Conservation (phyloP, 2,797 vertebrate genomes). For the Chelonia mydas region DNA sequence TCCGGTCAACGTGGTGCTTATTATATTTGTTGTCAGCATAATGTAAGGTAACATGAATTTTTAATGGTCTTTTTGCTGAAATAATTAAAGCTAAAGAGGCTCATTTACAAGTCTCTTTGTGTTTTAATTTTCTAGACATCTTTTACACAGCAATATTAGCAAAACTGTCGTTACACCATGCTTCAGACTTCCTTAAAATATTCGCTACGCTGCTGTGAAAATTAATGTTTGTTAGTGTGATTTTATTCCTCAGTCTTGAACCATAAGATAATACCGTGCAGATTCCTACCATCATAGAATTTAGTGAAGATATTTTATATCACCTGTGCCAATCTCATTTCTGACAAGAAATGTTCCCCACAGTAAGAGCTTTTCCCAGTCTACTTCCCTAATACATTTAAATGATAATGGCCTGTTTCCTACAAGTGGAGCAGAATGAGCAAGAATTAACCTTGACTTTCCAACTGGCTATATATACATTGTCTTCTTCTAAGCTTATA, state of each 20-base stretch:
- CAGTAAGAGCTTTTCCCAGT: not conserved
- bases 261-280: not conserved
- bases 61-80: constrained; percentile 64
- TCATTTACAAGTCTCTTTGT: constrained; percentile 58
- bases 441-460: constrained; percentile 1
- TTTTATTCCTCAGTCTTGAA: constrained; percentile 22
- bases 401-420: not conserved
- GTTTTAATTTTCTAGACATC: constrained; percentile 27
- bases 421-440: not conserved
- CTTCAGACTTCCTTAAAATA: constrained; percentile 26
- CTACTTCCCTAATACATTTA: not conserved
- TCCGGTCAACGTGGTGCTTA: constrained; percentile 63
- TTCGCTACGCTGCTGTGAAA: not conserved
- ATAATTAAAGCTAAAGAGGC: constrained; percentile 71
- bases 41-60: constrained; percentile 73
- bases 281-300: not conserved
- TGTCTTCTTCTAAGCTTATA: not conserved
- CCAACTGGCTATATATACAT: not conserved
- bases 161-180: constrained; percentile 27
- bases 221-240: not conserved
- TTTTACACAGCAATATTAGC: constrained; percentile 33
- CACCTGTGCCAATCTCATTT: not conserved
- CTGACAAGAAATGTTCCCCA: not conserved
- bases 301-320: not conserved
- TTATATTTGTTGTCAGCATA: constrained; percentile 67